phyloP scores from a whole-genome alignment of 64 coral and sea anemone genomes.

The Platygyra sinensis region DNA sequence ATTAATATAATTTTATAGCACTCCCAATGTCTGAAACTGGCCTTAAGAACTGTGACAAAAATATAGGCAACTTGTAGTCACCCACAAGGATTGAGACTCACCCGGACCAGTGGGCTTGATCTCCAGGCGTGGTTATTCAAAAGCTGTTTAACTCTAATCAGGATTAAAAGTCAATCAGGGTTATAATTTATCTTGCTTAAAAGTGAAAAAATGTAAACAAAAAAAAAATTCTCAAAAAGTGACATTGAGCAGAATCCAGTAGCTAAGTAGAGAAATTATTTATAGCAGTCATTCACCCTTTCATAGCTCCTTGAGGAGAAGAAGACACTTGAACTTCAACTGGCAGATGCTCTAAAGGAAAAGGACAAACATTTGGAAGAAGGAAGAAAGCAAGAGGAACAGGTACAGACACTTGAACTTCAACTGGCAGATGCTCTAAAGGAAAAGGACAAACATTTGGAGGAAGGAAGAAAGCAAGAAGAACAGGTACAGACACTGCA shows the following conservation, averaged over 20 bases:
- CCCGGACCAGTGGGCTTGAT: too few species aligned
- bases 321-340: background rate
- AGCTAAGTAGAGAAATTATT: background rate
- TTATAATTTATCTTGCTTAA: too few species aligned
- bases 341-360: background rate
- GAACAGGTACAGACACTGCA: background rate
- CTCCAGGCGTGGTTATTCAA: too few species aligned
- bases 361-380: background rate
- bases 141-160: too few species aligned
- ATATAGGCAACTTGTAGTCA: too few species aligned
- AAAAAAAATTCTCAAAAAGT: too few species aligned
- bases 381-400: background rate
- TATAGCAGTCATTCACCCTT: background rate
- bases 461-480: background rate
- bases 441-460: background rate
- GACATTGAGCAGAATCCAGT: background rate
- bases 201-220: too few species aligned
- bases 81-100: too few species aligned
- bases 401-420: background rate
- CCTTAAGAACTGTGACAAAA: too few species aligned
- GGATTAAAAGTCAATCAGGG: too few species aligned
- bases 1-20: too few species aligned
- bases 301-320: slow-evolving; percentile 21
- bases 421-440: background rate
- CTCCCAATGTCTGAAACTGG: too few species aligned